Base-by-base conservation (phyloP, 2,888 invertebrate species). In the Gastrophysa polygoni region DNA sequence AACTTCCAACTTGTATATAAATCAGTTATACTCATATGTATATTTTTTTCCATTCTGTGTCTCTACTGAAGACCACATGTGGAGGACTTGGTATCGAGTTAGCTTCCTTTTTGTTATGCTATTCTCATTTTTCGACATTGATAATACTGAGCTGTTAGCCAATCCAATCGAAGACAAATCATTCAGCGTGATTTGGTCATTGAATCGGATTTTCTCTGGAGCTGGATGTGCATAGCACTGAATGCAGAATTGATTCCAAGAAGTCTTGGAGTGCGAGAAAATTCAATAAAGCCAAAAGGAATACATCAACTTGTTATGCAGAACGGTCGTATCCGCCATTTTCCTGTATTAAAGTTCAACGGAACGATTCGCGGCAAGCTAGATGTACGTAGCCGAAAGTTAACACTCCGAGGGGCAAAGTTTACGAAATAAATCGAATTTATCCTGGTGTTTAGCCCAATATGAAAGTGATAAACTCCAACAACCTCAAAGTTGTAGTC, bases 381-480 rank as follows among this genome's bases (percentile, higher is more conserved):
- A 32, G 4, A 28, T 28, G 55, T 52, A 59, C 58, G 57, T 62
- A 66, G 50, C 49, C 44, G 28, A 52, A 57, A 62, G 60, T 55
- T 59, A 57, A 43, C 47, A 44, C 43, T 57, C 32, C 50, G n/a
- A 47, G 56, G 48, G 60, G 58, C 58, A 14, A 59, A 61, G 54
- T 66, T 58, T 50, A 58, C 47, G 63, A 54, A 52, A 59, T 66
- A 64, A 61, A 64, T 64, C 61, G 61, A 61, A 66, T 66, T 66
- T 66, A 59, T 64, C 57, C 29, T 47, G 18, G 56, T 64, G 61
- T 61, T 64, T 59, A 56, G 58, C 47, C 54, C 50, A 57, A 65
- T 59, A 62, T 54, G 59, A 55, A 57, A 18, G 59, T 62, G 55
- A 60, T 63, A 63, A 66, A 66, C 60, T 58, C 43, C 21, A 44